A percentile compares a stretch with the other conserved stretches of the same genome.
Evolutionary conservation across 2,113 vertebrate species (phyloP).

Genomic region (Psephotus haematonotus): DNA sequence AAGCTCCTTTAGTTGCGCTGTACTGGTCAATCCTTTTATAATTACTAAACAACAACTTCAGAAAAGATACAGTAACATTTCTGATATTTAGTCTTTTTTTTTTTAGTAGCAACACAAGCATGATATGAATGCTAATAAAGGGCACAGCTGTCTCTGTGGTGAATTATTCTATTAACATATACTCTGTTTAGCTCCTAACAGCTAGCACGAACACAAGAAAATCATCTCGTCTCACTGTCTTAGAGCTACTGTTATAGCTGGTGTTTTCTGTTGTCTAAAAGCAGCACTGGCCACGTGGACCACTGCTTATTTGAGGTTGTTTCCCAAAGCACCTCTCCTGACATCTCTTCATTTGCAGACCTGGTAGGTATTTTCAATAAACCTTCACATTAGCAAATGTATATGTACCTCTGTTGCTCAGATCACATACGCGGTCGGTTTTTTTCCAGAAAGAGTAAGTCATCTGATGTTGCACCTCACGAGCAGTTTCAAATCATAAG

Average conservation of each 20-base stretch:
- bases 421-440: neutral
- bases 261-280: neutral
- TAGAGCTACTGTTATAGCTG: neutral
- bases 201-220: neutral
- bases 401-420: neutral
- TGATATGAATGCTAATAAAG: neutral
- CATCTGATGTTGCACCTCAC: neutral
- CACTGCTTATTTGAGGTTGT: neutral
- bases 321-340: neutral
- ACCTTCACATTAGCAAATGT: neutral
- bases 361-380: neutral
- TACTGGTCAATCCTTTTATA: neutral
- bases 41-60: neutral
- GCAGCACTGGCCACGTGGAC: neutral
- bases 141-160: neutral
- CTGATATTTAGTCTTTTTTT: neutral
- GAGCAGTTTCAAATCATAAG: neutral
- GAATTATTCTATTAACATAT: neutral
- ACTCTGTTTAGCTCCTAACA: neutral
- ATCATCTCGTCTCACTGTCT: neutral
- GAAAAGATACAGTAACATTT: neutral
- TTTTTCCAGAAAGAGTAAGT: neutral
- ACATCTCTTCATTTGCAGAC: neutral
- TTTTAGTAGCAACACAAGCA: neutral
- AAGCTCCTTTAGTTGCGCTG: neutral